Evolutionary conservation across 2,888 invertebrate genomes (phyloP).

Genomic region (Drosophila fungiperda): DNA sequence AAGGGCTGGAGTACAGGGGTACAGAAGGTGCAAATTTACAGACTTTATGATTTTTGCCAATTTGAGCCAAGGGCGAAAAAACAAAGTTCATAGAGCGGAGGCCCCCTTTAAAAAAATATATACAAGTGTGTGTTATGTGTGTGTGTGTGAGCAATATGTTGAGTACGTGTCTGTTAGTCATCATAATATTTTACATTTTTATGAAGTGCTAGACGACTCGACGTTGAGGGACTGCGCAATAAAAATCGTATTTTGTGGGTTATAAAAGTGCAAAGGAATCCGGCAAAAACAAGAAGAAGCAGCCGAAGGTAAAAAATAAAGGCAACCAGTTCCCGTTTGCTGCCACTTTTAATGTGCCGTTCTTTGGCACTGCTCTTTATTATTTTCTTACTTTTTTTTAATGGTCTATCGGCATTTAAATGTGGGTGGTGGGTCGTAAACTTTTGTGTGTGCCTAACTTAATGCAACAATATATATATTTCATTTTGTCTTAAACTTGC

Average conservation of each 20-base stretch:
- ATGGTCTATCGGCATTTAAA: constrained; percentile 79
- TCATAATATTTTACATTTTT: constrained; percentile 80
- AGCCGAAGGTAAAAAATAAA: constrained; percentile 11
- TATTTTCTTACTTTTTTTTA: constrained; percentile 57
- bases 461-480: constrained; percentile 64
- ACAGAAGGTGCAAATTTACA: constrained; percentile 46
- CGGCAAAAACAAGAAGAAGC: constrained; percentile 5
- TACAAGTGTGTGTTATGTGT: neutral
- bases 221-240: constrained; percentile 65
- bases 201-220: constrained; percentile 71
- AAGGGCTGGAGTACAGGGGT: constrained; percentile 15
- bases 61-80: constrained; percentile 25
- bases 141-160: constrained; percentile 45
- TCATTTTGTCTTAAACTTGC: constrained; percentile 54
- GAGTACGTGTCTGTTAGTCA: constrained; percentile 70
- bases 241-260: constrained; percentile 77
- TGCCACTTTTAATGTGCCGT: constrained; percentile 48
- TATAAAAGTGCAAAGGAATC: constrained; percentile 68
- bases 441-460: constrained; percentile 72
- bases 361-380: constrained; percentile 31
- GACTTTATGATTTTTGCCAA: constrained; percentile 50
- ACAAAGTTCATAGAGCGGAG: constrained; percentile 35
- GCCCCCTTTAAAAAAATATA: neutral
- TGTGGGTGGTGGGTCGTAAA: constrained; percentile 62
- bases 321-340: constrained; percentile 42